These are phyloP conservation scores for Platysternon megacephalum DNA, from an alignment of 2,113 vertebrate species.

Conservation along the genomic window DNA sequence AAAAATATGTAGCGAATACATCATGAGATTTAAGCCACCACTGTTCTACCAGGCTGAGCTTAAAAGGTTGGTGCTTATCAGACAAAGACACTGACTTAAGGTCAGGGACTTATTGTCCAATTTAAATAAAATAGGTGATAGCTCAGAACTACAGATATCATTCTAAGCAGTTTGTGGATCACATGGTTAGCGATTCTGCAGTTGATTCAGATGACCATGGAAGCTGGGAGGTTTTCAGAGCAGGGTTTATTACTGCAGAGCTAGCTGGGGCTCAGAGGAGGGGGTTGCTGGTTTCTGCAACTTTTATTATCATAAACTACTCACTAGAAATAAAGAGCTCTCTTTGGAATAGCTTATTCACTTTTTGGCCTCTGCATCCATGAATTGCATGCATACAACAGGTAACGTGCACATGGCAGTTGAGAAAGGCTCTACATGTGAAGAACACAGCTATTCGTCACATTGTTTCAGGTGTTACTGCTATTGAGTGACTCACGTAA, in stretches of 20 bases:
- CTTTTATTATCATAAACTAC: conserved; percentile 68
- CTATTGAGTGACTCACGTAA: fast-evolving
- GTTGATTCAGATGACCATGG: conserved; percentile 15
- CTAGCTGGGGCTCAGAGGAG: conserved; percentile 66
- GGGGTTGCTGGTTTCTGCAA: conserved; percentile 66
- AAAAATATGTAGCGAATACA: neutral
- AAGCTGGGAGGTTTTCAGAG: conserved; percentile 58
- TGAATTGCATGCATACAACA: conserved; percentile 36
- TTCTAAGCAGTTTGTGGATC: conserved; percentile 57
- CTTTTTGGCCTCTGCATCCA: conserved; percentile 66
- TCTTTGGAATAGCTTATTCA: conserved; percentile 63
- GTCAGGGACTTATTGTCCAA: neutral
- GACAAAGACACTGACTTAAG: neutral
- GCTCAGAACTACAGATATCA: conserved; percentile 42
- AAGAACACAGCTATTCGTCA: neutral
- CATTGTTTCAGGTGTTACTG: neutral
- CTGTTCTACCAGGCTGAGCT: neutral
- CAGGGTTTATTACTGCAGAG: conserved; percentile 53
- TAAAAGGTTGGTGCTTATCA: neutral
- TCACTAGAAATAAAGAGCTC: conserved; percentile 73
- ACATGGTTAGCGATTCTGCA: conserved; percentile 56
- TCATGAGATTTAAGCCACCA: neutral
- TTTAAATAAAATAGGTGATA: neutral
- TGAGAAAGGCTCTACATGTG: conserved; percentile 51
- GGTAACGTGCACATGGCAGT: conserved; percentile 43